phyloP scores from a whole-genome alignment of 2,113 vertebrate species.

The Pedetes capensis region DNA sequence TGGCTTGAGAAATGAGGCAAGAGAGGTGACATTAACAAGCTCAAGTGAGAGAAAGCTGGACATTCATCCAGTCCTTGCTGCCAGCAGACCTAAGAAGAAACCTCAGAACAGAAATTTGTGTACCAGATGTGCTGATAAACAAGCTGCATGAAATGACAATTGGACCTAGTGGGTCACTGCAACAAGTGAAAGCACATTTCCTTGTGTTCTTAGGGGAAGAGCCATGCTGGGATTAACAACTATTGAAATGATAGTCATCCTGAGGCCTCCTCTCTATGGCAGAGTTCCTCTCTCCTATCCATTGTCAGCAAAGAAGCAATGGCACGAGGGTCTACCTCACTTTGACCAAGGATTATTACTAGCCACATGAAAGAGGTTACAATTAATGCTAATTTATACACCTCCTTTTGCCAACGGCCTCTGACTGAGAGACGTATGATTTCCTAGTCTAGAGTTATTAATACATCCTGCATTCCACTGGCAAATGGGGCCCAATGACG shows the following conservation, averaged over 20 bases:
- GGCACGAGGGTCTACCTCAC: background rate
- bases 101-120: background rate
- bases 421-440: constrained; percentile 43
- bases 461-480: background rate
- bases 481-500: background rate
- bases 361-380: background rate
- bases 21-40: background rate
- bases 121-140: background rate
- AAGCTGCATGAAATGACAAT: background rate
- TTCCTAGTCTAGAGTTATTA: constrained; percentile 29
- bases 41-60: background rate
- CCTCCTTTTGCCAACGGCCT: background rate
- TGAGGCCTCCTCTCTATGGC: background rate
- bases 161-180: background rate
- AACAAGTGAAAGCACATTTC: background rate
- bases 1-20: background rate
- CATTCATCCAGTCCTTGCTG: background rate
- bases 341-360: constrained; percentile 29
- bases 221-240: background rate
- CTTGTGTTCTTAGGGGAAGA: background rate
- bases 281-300: background rate
- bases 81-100: background rate
- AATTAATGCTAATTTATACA: constrained; percentile 42
- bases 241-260: background rate
- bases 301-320: background rate